Base-by-base conservation (phyloP, 2,888 invertebrate species). In the Meliscaeva auricollis region DNA sequence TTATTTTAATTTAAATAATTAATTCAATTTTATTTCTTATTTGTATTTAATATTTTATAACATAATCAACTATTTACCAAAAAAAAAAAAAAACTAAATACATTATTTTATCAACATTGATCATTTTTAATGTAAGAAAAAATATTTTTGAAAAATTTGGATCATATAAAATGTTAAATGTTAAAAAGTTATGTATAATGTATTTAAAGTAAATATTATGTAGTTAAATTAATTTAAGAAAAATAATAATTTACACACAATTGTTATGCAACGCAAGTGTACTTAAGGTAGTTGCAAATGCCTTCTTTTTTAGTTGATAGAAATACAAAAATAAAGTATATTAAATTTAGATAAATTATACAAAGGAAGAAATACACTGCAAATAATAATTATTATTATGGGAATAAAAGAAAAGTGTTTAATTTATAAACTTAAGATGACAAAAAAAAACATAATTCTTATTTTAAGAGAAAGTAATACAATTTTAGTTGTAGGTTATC, bases 211-310 rank as follows among this genome's bases (percentile, higher is more conserved):
- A 15, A 35, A 41, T 26, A n/a, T 26, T 9, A n/a, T n/a, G n/a
- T 32, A 30, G 30, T 50, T 48, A 69, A 73, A 64, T 68, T 46
- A 68, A 54, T 50, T 7, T 44, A 60, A 46, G 60, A 13, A 13
- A 32, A n/a, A n/a, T n/a, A n/a, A 44, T 26, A 9, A 58, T 32
- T 64, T 41, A 35, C 32, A 66, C 50, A 46, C 50, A 72, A 84
- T 69, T 73, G 68, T 81, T 77, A 58, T 20, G 13, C 20, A 30
- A 82, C 74, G 62, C 87, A 87, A 87, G 87, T 87, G 87, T 87
- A 87, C 87, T 87, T 87, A 87, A 87, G 81, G 87, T 70, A 75
- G 64, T 52, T 68, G 76, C n/a, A 60, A 56, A 77, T 81, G 73
- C 77, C 77, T 81, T 81, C n/a, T 69, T n/a, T 20, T 48, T 17